Percentiles rank a stretch among this genome's conserved stretches.
These are phyloP conservation scores for Tachina fera DNA, from an alignment of 2,888 invertebrate genomes.

Conservation along the genomic window DNA sequence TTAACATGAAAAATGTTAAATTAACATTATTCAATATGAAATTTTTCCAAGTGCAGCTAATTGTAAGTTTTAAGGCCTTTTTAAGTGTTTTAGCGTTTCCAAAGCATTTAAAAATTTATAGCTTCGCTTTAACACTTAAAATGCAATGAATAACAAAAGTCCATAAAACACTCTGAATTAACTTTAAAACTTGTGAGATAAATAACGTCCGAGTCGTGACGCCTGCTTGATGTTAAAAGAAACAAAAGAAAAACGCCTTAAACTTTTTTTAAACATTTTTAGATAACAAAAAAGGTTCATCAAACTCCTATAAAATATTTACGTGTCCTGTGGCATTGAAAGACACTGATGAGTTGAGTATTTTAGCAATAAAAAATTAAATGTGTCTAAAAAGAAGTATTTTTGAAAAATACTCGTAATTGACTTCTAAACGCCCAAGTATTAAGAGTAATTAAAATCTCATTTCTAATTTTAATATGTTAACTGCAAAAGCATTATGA, in stretches of 20 bases:
- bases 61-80: too few species aligned
- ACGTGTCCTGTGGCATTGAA: not conserved
- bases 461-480: too few species aligned
- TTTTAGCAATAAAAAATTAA: not conserved
- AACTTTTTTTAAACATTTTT: not conserved
- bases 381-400: not conserved
- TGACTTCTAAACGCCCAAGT: not conserved
- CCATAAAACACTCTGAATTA: not conserved
- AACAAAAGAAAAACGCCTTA: not conserved
- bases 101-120: not conserved
- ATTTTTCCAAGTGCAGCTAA: too few species aligned
- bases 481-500: not conserved
- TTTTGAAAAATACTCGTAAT: not conserved
- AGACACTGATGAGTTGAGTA: too few species aligned
- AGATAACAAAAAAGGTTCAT: not conserved
- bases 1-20: too few species aligned
- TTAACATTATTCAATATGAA: too few species aligned
- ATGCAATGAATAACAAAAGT: not conserved
- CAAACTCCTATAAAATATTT: not conserved
- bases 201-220: not conserved
- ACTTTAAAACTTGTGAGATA: not conserved
- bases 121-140: not conserved
- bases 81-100: not conserved
- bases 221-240: too few species aligned
- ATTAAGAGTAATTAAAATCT: slow-evolving; percentile 26